Evolutionary conservation across 2,797 vertebrate species (phyloP).

Genomic region (Sebastes elongatus): DNA sequence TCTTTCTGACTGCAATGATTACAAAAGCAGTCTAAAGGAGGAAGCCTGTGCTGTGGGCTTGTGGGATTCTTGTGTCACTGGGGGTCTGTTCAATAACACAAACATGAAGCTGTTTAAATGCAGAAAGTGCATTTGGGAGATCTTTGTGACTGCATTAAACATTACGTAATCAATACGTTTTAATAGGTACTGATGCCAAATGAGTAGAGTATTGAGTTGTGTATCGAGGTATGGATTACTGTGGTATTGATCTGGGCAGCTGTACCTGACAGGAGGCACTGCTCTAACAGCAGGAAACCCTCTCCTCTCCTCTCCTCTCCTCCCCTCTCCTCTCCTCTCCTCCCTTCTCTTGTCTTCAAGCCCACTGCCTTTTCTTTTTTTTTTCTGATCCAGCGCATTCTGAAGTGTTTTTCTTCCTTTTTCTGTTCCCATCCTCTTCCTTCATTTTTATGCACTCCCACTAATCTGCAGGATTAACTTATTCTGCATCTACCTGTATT

Average conservation of each 20-base stretch:
- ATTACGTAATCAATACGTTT: constrained; percentile 46
- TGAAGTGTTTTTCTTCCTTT: constrained; percentile 41
- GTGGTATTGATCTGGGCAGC: constrained; percentile 32
- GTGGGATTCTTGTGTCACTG: not conserved
- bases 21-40: not conserved
- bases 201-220: constrained; percentile 36
- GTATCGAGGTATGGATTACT: constrained; percentile 40
- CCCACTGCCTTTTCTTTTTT: not conserved
- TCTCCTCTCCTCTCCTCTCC: not conserved
- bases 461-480: constrained; percentile 74
- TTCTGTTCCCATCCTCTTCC: constrained; percentile 26
- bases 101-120: constrained; percentile 24
- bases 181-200: constrained; percentile 36
- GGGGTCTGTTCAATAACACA: not conserved
- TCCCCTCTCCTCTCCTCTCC: not conserved
- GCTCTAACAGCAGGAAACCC: not conserved
- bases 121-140: constrained; percentile 14
- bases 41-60: not conserved
- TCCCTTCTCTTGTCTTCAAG: not conserved
- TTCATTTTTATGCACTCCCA: constrained; percentile 60
- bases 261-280: constrained; percentile 4
- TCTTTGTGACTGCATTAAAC: constrained; percentile 29
- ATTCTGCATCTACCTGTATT: constrained; percentile 70
- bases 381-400: constrained; percentile 28
- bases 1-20: not conserved